Evolutionary conservation across 1,140 invertebrate genomes (phyloP).

Genomic region (Brachionus asplanchnoidis): DNA sequence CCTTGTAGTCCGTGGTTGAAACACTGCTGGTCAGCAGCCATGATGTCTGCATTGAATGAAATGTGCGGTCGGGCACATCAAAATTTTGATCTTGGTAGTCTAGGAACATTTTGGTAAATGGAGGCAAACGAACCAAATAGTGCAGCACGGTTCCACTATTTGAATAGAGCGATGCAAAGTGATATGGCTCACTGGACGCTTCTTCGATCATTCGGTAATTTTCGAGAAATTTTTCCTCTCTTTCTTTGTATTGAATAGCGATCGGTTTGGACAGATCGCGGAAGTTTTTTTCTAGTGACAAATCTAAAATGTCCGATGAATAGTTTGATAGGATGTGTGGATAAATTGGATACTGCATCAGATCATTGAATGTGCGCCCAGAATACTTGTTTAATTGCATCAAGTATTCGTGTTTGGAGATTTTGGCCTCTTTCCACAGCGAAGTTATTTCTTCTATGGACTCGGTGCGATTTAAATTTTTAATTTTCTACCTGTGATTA

Average conservation of each 20-base stretch:
- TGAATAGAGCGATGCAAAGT: conserved; percentile 92
- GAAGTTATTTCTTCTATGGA: conserved; percentile 63
- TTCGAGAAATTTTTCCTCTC: conserved; percentile 68
- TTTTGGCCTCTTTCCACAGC: conserved; percentile 71
- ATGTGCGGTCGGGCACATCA: conserved; percentile 87
- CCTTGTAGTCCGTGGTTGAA: conserved; percentile 90
- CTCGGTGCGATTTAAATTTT: conserved; percentile 58
- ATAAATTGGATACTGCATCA: conserved; percentile 88
- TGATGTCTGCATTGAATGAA: conserved; percentile 80
- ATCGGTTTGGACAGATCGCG: conserved; percentile 77
- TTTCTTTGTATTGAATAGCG: conserved; percentile 78
- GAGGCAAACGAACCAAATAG: conserved; percentile 81
- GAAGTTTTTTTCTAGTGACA: conserved; percentile 67
- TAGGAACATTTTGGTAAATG: conserved; percentile 85
- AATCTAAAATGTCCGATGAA: conserved; percentile 66
- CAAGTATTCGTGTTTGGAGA: conserved; percentile 90
- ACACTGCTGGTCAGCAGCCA: conserved; percentile 82
- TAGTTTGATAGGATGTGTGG: conserved; percentile 85
- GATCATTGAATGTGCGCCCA: conserved; percentile 74
- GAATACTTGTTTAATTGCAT: conserved; percentile 63
- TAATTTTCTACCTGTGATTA: conserved; percentile 55
- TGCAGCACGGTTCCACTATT: conserved; percentile 89
- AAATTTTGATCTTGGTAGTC: conserved; percentile 89
- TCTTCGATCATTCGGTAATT: conserved; percentile 45
- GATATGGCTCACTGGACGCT: conserved; percentile 61